These are phyloP conservation scores for Condylura cristata DNA, from an alignment of 2,113 vertebrate genomes.

Conservation along the genomic window DNA sequence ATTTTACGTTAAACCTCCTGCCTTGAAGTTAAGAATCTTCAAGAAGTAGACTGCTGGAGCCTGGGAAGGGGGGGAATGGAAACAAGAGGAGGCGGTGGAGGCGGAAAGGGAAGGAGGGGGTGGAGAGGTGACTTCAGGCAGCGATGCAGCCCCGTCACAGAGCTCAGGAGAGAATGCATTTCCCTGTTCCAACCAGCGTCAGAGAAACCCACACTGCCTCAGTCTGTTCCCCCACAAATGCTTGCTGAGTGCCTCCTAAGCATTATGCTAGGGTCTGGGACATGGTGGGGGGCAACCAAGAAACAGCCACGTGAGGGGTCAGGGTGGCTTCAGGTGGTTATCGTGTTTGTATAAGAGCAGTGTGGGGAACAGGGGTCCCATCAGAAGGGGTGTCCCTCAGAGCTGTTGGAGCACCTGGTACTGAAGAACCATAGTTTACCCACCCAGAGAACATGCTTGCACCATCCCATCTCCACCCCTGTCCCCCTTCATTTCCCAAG, in stretches of 20 bases:
- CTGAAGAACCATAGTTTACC: not conserved
- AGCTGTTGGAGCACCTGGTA: not conserved
- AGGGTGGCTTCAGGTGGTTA: not conserved
- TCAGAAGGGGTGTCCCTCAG: not conserved
- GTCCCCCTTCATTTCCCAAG: not conserved
- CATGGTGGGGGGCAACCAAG: not conserved
- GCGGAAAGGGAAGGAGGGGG: conserved; percentile 10
- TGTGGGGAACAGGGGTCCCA: rapidly evolving
- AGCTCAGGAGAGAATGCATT: not conserved
- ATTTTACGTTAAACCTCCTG: not conserved
- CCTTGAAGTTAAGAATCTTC: not conserved
- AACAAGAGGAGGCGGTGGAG: not conserved
- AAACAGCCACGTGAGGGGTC: too few relatives aligned
- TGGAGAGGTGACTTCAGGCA: not conserved
- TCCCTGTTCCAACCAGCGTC: not conserved
- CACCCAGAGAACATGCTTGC: rapidly evolving
- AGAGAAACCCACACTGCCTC: not conserved
- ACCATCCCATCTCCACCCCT: too few relatives aligned
- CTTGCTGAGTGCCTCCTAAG: not conserved
- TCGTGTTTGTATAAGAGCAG: not conserved
- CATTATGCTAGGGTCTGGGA: not conserved
- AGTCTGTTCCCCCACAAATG: rapidly evolving
- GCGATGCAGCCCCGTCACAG: not conserved
- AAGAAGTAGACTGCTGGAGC: not conserved
- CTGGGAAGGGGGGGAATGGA: not conserved